Base-by-base conservation (phyloP, 2,113 vertebrate genomes). In the Sinocyclocheilus rhinocerous region DNA sequence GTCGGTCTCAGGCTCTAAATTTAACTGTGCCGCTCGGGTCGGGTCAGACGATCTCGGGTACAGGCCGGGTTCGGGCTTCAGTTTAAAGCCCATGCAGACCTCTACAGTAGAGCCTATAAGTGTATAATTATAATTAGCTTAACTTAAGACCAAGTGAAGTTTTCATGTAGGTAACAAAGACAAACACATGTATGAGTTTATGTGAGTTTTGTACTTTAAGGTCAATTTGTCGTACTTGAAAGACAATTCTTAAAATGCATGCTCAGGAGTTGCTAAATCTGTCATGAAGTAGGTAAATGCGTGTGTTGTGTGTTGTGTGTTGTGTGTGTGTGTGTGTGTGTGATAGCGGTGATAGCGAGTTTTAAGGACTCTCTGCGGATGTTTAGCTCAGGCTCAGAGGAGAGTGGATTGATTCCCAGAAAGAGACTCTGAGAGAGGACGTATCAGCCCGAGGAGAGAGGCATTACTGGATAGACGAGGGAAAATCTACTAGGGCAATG, bases 401-500 rank as follows among this genome's bases (percentile, higher is more conserved):
- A 29, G 81, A 59, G 63, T 48, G 26, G 42, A 84, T 87, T 57
- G 29, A 83, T 84, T 59, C 45, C 36, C 76, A 81, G 76, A 61
- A 63, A 80, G 76, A 45, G 81, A 48, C 72, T 79, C 59, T 75
- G 65, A 33, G 36, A 50, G 86, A 52, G 65, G 22, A 57, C 4
- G 29, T 42, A 63, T 69, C n/a, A 59, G 24, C 29, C 33, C 50
- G 57, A 26, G 16, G 8, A 52, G 67, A 86, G 67, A 59, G 65
- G 39, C 85, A 81, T 86, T 86, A 81, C 65, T 79, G 52, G 63
- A 81, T 13, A 82, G 42, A 77, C 15, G 15, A 77, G 48, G 22
- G 11, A 15, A 45, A 76, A 76, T 61, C 57, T 69, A 67, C 61
- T 20, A 48, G 67, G 11, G 55, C 29, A 48, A 73, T 69, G 42